Base-by-base conservation (phyloP, 2,113 vertebrate species). In the Anoplopoma fimbria region DNA sequence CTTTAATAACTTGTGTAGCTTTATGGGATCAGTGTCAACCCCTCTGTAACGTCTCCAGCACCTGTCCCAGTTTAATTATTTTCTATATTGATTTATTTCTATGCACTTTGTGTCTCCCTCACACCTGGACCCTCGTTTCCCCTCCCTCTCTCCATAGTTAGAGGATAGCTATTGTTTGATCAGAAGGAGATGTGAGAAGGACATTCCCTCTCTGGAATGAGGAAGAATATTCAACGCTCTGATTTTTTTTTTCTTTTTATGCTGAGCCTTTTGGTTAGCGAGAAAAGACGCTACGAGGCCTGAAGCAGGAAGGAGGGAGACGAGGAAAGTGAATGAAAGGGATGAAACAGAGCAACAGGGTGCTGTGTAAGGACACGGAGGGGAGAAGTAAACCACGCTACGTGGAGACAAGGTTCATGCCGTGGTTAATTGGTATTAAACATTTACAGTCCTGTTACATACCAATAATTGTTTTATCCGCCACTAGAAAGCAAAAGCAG, bases 391-490 rank as follows among this genome's bases (percentile, higher is more conserved):
- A 84, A 57, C 62, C 49, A 23, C 75, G 61, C 58, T 34, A 68
- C 68, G 69, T 33, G 62, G 90, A 84, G 79, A 21, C 89, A 89
- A 88, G 87, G 89, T 89, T 87, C 87, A 69, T 21, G 9, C 40
- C 21, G 3, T 61, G 9, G 80, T 85, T 85, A 75, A 34, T 51
- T 17, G 25, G 29, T 64, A 92, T 93, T 87, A 90, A 89, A 92
- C 86, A 93, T 91, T 89, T 88, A 91, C 91, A 83, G 86, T 82
- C 36, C 76, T 25, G 82, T 83, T 75, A 67, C 40, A 25, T 83
- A n/a, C 38, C 27, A 51, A 19, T 6, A 9, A n/a, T 57, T 40
- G 31, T 67, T 65, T 61, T 21, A 79, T 61, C 71, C n/a, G n/a
- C 1, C n/a, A 9, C 12, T 7, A 9, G 36, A 69, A 79, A 82